Conservation (phyloP, 2,797 vertebrate genomes). For the Euthynnus affinis region DNA sequence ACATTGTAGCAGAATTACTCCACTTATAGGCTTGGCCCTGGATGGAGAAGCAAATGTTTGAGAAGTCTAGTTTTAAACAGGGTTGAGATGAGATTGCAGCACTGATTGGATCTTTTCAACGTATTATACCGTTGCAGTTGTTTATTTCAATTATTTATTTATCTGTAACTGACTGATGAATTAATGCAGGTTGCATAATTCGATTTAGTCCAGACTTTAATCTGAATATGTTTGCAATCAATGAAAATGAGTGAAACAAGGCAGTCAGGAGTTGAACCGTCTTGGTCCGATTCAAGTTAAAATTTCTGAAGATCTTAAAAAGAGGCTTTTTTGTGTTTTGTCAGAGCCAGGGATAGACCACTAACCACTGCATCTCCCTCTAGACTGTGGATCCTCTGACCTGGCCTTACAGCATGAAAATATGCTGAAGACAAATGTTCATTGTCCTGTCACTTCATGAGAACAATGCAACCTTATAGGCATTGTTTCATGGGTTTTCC, state of each 20-base stretch:
- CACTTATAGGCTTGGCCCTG: background rate
- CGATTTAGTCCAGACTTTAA: background rate
- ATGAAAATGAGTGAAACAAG: background rate
- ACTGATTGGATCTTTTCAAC: background rate
- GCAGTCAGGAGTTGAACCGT: background rate
- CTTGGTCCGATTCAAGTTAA: background rate
- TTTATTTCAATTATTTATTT: background rate
- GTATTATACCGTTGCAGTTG: background rate
- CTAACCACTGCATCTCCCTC: slow-evolving; percentile 13
- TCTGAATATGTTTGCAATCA: background rate
- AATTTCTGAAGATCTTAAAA: background rate
- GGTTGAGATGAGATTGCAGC: too few relatives aligned
- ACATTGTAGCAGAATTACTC: background rate
- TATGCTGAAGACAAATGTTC: slow-evolving; percentile 12
- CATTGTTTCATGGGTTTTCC: slow-evolving; percentile 2
- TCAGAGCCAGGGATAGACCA: slow-evolving; percentile 1
- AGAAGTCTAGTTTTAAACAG: background rate
- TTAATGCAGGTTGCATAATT: background rate
- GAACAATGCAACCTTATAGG: background rate
- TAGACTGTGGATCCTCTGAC: background rate
- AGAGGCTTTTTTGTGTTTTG: background rate
- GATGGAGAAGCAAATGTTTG: background rate
- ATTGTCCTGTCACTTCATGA: slow-evolving; percentile 42
- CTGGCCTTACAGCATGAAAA: background rate
- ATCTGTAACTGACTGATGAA: background rate